Evolutionary conservation across 2,888 invertebrate genomes (phyloP).

Genomic region (Ennomos quercinarius): DNA sequence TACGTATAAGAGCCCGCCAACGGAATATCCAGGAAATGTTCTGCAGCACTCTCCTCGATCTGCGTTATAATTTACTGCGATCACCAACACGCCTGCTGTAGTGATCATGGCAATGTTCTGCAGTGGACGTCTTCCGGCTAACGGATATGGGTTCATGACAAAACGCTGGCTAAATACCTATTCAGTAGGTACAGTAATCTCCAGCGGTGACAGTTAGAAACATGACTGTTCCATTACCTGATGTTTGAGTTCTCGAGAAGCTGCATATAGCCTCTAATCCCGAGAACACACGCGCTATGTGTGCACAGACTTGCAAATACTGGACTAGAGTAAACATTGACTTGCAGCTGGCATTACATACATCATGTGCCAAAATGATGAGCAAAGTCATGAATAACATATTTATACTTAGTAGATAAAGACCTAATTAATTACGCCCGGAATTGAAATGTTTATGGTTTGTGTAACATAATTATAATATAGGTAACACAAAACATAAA

Average conservation of each 20-base stretch:
- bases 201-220: neutral
- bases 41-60: too few species aligned
- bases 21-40: too few species aligned
- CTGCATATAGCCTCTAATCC: constrained; percentile 36
- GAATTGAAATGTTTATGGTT: too few species aligned
- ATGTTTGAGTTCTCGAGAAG: constrained; percentile 27
- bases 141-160: too few species aligned
- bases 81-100: too few species aligned
- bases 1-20: too few species aligned
- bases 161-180: too few species aligned
- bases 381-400: neutral
- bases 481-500: too few species aligned
- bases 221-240: constrained; percentile 11
- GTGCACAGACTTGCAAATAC: constrained; percentile 48
- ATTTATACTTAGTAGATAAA: neutral
- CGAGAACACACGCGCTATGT: constrained; percentile 44
- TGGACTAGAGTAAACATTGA: constrained; percentile 49
- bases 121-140: too few species aligned
- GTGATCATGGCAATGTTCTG: too few species aligned
- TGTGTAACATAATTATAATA: too few species aligned
- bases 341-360: constrained; percentile 27
- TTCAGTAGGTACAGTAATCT: neutral
- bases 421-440: neutral
- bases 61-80: too few species aligned
- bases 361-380: constrained; percentile 27